Evolutionary conservation across 2,113 vertebrate species (phyloP).

Genomic region (Pimephales promelas): DNA sequence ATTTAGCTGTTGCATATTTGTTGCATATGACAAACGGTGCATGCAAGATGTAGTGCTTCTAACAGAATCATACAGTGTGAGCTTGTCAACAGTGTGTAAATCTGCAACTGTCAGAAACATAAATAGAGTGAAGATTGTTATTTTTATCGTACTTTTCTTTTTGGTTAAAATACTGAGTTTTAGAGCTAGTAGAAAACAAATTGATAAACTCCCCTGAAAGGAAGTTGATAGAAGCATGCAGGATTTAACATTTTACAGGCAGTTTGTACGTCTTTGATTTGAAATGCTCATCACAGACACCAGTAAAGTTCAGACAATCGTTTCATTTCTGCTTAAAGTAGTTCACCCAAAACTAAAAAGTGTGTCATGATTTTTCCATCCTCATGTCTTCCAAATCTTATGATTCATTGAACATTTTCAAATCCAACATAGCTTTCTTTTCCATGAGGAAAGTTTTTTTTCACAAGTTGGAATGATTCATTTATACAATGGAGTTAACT

Average conservation of each 20-base stretch:
- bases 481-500: too few relatives aligned
- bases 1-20: neutral
- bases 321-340: slow-evolving; percentile 1
- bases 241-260: neutral
- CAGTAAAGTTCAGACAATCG: neutral
- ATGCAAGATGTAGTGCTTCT: neutral
- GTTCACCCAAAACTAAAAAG: slow-evolving; percentile 1
- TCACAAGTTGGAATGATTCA: neutral
- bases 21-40: neutral
- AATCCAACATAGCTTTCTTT: neutral
- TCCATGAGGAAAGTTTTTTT: fast-evolving
- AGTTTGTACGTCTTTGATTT: neutral
- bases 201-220: neutral
- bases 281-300: neutral
- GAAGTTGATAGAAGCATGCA: neutral
- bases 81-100: neutral
- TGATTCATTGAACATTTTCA: neutral
- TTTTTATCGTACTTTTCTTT: neutral
- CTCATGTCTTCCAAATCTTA: neutral
- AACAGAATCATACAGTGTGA: neutral
- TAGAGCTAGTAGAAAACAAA: neutral
- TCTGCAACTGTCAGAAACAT: neutral
- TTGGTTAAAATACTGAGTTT: neutral
- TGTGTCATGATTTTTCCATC: neutral
- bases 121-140: neutral